These are phyloP conservation scores for Synanthedon andrenaeformis DNA, from an alignment of 2,888 invertebrate genomes.

Conservation along the genomic window DNA sequence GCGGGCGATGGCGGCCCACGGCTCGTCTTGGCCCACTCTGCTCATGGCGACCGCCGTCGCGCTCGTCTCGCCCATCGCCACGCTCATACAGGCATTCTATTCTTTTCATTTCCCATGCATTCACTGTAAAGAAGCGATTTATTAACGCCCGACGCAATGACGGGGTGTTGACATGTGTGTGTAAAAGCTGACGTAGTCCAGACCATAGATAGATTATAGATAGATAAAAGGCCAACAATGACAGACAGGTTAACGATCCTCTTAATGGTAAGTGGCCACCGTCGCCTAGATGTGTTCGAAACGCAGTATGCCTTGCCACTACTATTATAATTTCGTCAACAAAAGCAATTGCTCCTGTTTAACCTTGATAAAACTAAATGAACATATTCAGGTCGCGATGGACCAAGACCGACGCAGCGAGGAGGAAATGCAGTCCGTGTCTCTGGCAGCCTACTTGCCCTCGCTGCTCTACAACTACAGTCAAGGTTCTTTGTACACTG, in stretches of 20 bases:
- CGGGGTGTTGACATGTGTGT: background rate
- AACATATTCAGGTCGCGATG: constrained; percentile 35
- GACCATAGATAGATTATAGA: too few species aligned
- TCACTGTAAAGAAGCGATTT: background rate
- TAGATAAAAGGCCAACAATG: background rate
- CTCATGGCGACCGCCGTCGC: constrained; percentile 52
- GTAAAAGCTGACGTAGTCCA: too few species aligned
- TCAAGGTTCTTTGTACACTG: constrained; percentile 43
- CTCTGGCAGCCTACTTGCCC: constrained; percentile 42
- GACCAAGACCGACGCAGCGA: constrained; percentile 50
- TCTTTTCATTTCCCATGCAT: background rate
- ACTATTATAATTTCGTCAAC: background rate
- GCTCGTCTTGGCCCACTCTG: constrained; percentile 43
- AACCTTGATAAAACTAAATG: background rate
- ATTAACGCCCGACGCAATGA: background rate
- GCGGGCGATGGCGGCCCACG: constrained; percentile 52
- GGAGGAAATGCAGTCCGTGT: constrained; percentile 49
- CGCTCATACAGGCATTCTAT: constrained; percentile 45
- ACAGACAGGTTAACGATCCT: background rate
- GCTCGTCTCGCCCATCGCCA: constrained; percentile 33
- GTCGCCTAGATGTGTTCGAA: background rate
- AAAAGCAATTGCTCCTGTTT: background rate
- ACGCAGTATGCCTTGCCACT: background rate
- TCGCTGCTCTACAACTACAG: constrained; percentile 44
- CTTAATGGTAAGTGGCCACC: too few species aligned